phyloP scores from a whole-genome alignment of 2,113 vertebrate species.

The Callithrix jacchus region DNA sequence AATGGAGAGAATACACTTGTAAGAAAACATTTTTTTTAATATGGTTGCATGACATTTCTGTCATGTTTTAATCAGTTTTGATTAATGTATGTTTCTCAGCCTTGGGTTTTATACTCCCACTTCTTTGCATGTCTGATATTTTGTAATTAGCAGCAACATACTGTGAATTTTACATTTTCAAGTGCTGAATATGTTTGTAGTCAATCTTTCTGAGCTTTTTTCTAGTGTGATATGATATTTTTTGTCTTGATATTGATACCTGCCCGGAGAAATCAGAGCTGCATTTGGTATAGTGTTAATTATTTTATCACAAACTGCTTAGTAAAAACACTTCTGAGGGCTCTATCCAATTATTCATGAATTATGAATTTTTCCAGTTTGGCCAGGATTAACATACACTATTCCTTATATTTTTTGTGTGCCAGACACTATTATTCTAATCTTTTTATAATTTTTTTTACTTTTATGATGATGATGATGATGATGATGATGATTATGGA shows the following conservation, averaged over 20 bases:
- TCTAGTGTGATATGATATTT: background rate
- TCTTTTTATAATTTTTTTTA: background rate
- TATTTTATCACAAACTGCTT: background rate
- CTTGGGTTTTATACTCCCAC: background rate
- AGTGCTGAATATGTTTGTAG: background rate
- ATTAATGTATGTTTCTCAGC: background rate
- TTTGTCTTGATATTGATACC: background rate
- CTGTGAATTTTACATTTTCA: background rate
- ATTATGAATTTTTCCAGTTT: background rate
- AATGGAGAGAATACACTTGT: background rate
- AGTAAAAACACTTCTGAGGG: background rate
- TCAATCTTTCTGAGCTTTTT: background rate
- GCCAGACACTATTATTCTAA: background rate
- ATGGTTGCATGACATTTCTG: background rate
- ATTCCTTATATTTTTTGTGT: background rate
- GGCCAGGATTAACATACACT: background rate
- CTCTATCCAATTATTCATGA: background rate
- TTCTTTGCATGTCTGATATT: background rate
- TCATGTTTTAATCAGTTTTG: background rate
- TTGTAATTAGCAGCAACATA: background rate
- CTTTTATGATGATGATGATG: too few relatives aligned
- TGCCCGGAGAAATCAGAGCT: background rate
- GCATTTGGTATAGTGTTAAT: background rate
- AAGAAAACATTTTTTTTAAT: background rate
- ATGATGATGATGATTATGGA: accelerated